Conservation (phyloP, 2,113 vertebrate species). For the Gobio gobio region DNA sequence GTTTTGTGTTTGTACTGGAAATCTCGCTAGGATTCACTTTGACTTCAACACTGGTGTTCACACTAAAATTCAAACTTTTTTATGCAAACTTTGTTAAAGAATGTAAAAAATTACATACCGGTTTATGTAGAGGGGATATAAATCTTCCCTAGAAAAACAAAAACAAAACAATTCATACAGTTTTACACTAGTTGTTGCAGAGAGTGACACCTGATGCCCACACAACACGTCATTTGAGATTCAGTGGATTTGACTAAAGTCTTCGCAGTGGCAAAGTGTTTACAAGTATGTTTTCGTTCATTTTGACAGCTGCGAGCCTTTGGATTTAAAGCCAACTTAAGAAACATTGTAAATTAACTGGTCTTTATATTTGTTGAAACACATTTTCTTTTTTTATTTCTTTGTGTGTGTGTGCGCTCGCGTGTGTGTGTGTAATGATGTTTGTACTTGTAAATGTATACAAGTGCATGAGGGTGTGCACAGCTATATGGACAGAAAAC, state of each 20-base stretch:
- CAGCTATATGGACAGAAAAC: conserved; percentile 52
- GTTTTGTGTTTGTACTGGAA: conserved; percentile 65
- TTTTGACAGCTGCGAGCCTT: background rate
- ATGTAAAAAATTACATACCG: conserved; percentile 39
- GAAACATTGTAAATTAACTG: background rate
- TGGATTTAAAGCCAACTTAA: background rate
- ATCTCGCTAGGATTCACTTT: conserved; percentile 60
- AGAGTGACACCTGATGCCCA: background rate
- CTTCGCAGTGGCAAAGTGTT: background rate
- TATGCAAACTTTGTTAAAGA: conserved; percentile 46
- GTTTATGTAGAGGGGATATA: background rate
- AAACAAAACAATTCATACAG: background rate
- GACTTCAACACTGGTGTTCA: conserved; percentile 45
- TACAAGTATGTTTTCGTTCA: background rate
- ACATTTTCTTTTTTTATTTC: conserved; percentile 10
- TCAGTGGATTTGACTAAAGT: background rate
- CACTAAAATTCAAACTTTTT: conserved; percentile 46
- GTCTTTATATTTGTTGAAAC: conserved; percentile 28
- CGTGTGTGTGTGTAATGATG: conserved; percentile 22
- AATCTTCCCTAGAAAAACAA: background rate
- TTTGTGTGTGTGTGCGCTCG: conserved; percentile 7
- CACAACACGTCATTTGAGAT: background rate
- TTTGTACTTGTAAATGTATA: conserved; percentile 41
- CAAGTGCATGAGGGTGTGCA: conserved; percentile 41
- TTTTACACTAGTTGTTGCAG: background rate